Evolutionary conservation across 2,797 vertebrate genomes (phyloP), one percentile per base, ranked within the genome.

Genomic region (Halcyon chelicuti): DNA sequence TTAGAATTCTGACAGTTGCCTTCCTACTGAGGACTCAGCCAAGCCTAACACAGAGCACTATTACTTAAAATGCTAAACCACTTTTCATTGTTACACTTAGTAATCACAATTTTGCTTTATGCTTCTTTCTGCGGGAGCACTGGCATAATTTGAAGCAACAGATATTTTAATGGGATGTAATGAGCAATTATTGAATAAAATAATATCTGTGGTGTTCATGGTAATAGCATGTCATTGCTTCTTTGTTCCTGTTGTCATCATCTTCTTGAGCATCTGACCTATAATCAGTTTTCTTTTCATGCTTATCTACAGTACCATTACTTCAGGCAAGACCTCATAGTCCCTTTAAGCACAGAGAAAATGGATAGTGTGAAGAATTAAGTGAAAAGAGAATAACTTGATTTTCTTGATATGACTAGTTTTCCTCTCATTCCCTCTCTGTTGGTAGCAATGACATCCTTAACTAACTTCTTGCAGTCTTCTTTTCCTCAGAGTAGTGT

Each of bases 141-240:
- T 82, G 82, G 77, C 71, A 81, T 89, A 92, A 91, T 91, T 83
- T 85, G 66, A 92, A 88, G 84, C 67, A 95, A 58, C 65, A 90
- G 70, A 44, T 77, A 55, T 67, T 96, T 86, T 95, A 96, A 83
- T 94, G 80, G 88, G 49, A 63, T 92, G 51, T 90, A 95, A 96
- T 90, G 93, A 96, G 71, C 80, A 95, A 94, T 94, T 95, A 95
- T 96, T 95, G 92, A 94, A 58, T 70, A 91, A 97, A 95, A 95
- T 97, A 96, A 31, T 95, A 94, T 95, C 90, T 92, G 60, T 92
- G 80, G 89, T 90, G 37, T 66, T 91, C 86, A 63, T 86, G 91
- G 88, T 79, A 97, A 90, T 90, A 88, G 78, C 71, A 66, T 95
- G 86, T 84, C 83, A 67, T 46, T 79, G 67, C 47, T 93, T 78